A percentile compares a stretch with the other conserved stretches of the same genome.
Conservation (phyloP, 2,888 invertebrate species). For the Synergus laeviventris region DNA sequence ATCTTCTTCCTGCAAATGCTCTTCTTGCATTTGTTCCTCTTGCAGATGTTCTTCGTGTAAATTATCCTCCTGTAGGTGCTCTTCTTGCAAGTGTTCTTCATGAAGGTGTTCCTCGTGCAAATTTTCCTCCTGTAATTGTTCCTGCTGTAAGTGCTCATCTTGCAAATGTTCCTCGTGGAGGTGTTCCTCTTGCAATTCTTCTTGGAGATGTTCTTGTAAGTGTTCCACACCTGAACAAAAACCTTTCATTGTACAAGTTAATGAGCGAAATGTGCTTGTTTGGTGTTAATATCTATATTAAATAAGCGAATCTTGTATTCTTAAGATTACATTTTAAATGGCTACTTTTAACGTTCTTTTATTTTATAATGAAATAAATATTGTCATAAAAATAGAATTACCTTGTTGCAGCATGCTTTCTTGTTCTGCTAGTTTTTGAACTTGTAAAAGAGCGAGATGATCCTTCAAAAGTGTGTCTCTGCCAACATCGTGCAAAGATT, state of each 20-base stretch:
- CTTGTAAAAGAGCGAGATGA: constrained; percentile 66
- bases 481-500: constrained; percentile 49
- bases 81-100: constrained; percentile 28
- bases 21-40: constrained; percentile 13
- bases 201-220: constrained; percentile 28
- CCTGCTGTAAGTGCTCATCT: background rate
- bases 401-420: constrained; percentile 47
- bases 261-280: constrained; percentile 9
- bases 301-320: background rate
- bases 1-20: constrained; percentile 28
- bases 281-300: background rate
- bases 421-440: constrained; percentile 62
- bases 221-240: constrained; percentile 34
- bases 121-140: constrained; percentile 40
- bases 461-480: constrained; percentile 63
- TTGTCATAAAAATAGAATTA: constrained; percentile 28
- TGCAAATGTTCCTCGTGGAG: constrained; percentile 12
- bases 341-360: background rate
- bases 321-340: background rate
- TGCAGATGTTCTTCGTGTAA: constrained; percentile 34
- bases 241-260: constrained; percentile 29
- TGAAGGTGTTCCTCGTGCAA: constrained; percentile 30
- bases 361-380: background rate
- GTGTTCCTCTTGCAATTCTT: constrained; percentile 12
- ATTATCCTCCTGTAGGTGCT: constrained; percentile 26